phyloP scores from a whole-genome alignment of 1,140 invertebrate genomes.

The Eupeodes corollae region DNA sequence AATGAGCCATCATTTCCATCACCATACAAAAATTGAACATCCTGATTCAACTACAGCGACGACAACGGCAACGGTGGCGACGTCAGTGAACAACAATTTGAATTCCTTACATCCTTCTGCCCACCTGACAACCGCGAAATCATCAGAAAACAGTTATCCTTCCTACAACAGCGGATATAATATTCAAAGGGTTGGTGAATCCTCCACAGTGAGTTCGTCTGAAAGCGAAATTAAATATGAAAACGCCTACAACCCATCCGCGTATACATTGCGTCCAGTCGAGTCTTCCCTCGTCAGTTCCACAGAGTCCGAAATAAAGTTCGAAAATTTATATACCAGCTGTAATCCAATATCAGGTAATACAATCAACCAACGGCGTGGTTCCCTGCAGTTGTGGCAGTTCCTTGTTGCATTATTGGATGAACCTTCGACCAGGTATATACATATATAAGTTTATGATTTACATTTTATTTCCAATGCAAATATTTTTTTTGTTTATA shows the following conservation, averaged over 20 bases:
- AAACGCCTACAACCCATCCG: slow-evolving; percentile 28
- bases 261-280: slow-evolving; percentile 25
- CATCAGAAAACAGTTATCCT: neutral
- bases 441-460: too few species aligned
- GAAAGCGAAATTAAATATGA: slow-evolving; percentile 30
- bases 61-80: too few species aligned
- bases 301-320: slow-evolving; percentile 24
- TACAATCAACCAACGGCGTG: slow-evolving; percentile 46
- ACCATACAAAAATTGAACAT: slow-evolving; percentile 27
- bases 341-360: slow-evolving; percentile 28
- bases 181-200: slow-evolving; percentile 1
- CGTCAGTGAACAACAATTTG: too few species aligned
- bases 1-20: slow-evolving; percentile 6
- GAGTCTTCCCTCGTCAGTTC: slow-evolving; percentile 21
- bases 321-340: slow-evolving; percentile 26
- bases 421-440: slow-evolving; percentile 50
- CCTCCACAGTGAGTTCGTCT: slow-evolving; percentile 3
- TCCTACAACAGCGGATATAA: too few species aligned
- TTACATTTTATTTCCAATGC: too few species aligned
- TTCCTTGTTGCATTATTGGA: slow-evolving; percentile 83
- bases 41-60: slow-evolving; percentile 26
- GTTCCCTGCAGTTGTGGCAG: slow-evolving; percentile 87
- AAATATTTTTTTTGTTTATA: slow-evolving; percentile 1
- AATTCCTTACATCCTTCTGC: too few species aligned
- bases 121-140: too few species aligned